phyloP scores from a whole-genome alignment of 2,797 vertebrate species.

The Lophotriccus pileatus region DNA sequence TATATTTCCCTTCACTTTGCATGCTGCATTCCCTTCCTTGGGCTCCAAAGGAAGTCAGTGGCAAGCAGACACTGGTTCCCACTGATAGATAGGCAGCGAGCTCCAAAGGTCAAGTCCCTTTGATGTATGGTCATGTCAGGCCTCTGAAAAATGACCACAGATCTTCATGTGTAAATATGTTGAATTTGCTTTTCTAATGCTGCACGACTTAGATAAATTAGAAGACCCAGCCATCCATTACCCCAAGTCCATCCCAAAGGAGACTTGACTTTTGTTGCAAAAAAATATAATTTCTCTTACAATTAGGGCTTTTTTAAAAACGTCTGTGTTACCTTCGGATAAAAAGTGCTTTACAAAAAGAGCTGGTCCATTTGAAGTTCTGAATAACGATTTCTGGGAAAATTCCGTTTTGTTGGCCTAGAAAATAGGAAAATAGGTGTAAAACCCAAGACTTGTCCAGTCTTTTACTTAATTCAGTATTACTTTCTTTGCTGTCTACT shows the following conservation, averaged over 20 bases:
- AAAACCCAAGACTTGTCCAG: not conserved
- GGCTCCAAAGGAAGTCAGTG: not conserved
- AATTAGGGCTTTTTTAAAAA: not conserved
- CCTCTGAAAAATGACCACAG: slow-evolving; percentile 38
- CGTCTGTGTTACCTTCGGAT: not conserved
- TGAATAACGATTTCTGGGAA: not conserved
- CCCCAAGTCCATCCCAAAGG: slow-evolving; percentile 40
- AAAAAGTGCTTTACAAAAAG: not conserved
- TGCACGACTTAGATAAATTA: slow-evolving; percentile 47
- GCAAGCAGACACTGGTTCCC: not conserved
- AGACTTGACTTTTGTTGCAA: not conserved
- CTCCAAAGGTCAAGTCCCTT: slow-evolving; percentile 28
- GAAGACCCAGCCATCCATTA: slow-evolving; percentile 26
- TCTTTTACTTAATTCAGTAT: not conserved
- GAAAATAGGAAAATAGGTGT: not conserved
- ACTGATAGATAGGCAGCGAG: not conserved
- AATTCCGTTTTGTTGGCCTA: not conserved
- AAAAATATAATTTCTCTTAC: slow-evolving; percentile 12
- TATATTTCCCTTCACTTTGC: not conserved
- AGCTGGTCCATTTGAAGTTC: not conserved
- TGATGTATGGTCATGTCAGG: slow-evolving; percentile 31
- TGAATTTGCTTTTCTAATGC: slow-evolving; percentile 58
- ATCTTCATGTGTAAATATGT: slow-evolving; percentile 52
- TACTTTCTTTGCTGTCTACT: not conserved
- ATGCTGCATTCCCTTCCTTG: not conserved